phyloP scores from a whole-genome alignment of 2,888 invertebrate genomes.

The Leucophenga maculata region DNA sequence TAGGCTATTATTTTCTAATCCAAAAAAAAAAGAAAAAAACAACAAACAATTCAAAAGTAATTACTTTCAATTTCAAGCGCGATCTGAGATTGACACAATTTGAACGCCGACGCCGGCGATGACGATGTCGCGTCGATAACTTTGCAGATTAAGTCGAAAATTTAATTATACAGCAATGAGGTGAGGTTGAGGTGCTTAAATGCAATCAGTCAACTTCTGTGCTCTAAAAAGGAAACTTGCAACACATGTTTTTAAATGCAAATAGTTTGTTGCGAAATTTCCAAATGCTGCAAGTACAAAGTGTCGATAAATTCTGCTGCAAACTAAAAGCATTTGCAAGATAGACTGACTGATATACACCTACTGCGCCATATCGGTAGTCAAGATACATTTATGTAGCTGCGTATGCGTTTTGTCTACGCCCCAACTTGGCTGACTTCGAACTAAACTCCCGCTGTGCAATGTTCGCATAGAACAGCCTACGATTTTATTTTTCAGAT shows the following conservation, averaged over 20 bases:
- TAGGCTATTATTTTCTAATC: neutral
- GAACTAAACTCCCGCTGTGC: slow-evolving; percentile 12
- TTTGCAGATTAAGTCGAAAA: slow-evolving; percentile 23
- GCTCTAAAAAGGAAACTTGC: slow-evolving; percentile 16
- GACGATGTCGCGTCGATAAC: neutral
- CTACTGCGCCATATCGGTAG: slow-evolving; percentile 9
- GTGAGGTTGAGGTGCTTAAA: neutral
- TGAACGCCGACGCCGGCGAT: neutral
- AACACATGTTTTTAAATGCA: slow-evolving; percentile 8
- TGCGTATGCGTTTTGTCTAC: neutral
- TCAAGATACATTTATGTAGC: too few relatives aligned
- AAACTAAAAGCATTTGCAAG: neutral
- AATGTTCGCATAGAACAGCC: slow-evolving; percentile 7
- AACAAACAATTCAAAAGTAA: slow-evolving; percentile 40
- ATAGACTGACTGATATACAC: slow-evolving; percentile 8
- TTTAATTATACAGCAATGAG: slow-evolving; percentile 13
- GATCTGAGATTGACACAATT: slow-evolving; percentile 28
- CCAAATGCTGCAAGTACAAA: neutral
- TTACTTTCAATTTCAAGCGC: slow-evolving; percentile 52
- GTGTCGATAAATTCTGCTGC: slow-evolving; percentile 9
- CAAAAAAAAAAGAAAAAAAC: neutral
- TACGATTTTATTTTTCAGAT: neutral
- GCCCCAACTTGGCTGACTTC: slow-evolving; percentile 3
- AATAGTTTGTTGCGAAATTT: slow-evolving; percentile 18
- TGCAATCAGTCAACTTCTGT: neutral